Evolutionary conservation across 2,113 vertebrate genomes (phyloP), one percentile per base, ranked within the genome.

Genomic region (Axis porcinus): DNA sequence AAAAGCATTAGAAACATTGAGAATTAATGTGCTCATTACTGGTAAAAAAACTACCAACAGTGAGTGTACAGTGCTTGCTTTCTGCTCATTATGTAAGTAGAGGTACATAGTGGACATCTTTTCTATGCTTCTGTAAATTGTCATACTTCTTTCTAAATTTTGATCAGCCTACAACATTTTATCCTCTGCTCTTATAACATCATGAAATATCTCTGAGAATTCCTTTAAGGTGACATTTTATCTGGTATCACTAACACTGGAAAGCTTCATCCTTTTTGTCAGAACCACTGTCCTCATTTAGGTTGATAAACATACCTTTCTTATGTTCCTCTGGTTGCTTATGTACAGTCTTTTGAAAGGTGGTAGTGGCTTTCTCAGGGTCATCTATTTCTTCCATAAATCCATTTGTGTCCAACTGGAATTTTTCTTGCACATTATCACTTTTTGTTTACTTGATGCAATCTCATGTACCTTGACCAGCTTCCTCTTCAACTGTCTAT

Each of bases 331-430:
- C 28, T 17, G 54, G 67, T 4, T 7, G 30, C 16, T 40, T 58
- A 3, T 19, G 23, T 60, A 27, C 74, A 28, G 10, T 27, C 27
- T 28, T 50, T 21, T 45, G 57, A 54, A 15, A 64, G 57, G 52
- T 43, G 45, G 45, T 6, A 0, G 19, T 6, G 14, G n/a, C n/a
- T 28, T 64, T n/a, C 7, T 17, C 4, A 2, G 2, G 28, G n/a
- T 55, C 74, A 82, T 1, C n/a, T 47, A 1, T 47, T 52, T 50
- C 93, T 88, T 64, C 36, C n/a, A 4, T 27, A 25, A 60, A 11
- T 78, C 16, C 40, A 45, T 40, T 60, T 7, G 7, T 60, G 55
- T 33, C 76, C 55, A 30, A 2, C 1, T 76, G 19, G 12, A 30
- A 43, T 33, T 60, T 50, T 40, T 78, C 25, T 23, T 40, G 30